Base-by-base conservation (phyloP, 2,113 vertebrate genomes). In the Pampusana beccarii region DNA sequence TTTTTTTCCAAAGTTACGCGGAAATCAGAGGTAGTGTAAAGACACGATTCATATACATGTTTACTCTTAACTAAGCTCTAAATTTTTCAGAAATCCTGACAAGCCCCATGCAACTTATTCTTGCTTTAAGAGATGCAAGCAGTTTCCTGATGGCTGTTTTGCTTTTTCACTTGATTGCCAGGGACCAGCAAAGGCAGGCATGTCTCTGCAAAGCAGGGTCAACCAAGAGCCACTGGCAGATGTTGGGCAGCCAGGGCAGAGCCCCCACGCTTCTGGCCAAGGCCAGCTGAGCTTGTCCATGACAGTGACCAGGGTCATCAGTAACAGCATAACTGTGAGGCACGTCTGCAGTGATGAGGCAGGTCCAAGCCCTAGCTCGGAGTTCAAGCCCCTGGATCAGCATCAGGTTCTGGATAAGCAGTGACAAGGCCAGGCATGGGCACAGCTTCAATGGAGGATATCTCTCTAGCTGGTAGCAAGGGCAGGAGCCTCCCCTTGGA, bases 391-490 rank as follows among this genome's bases (percentile, higher is more conserved):
- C 16, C 29, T 74, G 25, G 16, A 56, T 58, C 23, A 73, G 11
- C 1, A 1, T 48, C 34, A 65, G 14, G 5, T 50, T 56, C 29
- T 42, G 29, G 10, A 40, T 56, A 19, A 87, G 33, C 5, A 24
- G 16, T 18, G 29, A 33, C 4, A 80, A 73, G 4, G 26, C 16
- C 26, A 69, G 40, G 5, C 4, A 13, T 3, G 2, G 40, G 12
- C 15, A 65, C 1, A 50, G 13, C 18, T 31, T 13, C 34, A 29
- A 8, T 0, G 4, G 11, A 40, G 1, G 3, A 62, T 3, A 2
- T 44, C 14, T 5, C 1, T 70, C 14, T 31, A 54, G 8, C 3
- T 70, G 24, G 5, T 3, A 40, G 4, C 7, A 89, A 78, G 7
- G 16, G 33, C 13, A 62, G 17, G 4, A 80, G 0, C 5, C 5